These are phyloP conservation scores for Manis crassicaudata DNA, from an alignment of 2,797 vertebrate genomes.

Conservation along the genomic window DNA sequence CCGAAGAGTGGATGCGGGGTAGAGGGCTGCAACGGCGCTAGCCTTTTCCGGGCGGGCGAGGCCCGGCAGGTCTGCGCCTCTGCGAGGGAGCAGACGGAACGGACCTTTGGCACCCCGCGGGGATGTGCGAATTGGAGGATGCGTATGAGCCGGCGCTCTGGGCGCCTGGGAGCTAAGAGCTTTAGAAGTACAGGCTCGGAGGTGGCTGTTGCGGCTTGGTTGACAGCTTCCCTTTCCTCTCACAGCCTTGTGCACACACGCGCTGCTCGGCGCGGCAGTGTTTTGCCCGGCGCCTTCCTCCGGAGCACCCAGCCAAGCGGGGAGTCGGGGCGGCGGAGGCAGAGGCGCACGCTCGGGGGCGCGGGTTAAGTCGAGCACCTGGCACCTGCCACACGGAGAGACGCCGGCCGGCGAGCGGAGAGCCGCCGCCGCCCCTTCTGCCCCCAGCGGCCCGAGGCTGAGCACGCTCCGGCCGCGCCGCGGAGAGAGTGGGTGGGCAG, in stretches of 20 bases:
- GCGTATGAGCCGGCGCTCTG: not conserved
- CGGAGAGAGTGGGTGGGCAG: slow-evolving; percentile 72
- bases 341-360: slow-evolving; percentile 11
- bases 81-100: not conserved
- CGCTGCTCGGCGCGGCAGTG: not conserved
- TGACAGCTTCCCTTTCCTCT: not conserved
- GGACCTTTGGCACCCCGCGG: not conserved
- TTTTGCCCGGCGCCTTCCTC: not conserved
- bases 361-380: slow-evolving; percentile 60
- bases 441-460: not conserved
- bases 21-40: not conserved
- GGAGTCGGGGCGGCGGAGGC: not conserved
- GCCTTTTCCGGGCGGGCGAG: not conserved
- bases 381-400: slow-evolving; percentile 65
- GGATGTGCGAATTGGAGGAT: not conserved
- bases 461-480: slow-evolving; percentile 83
- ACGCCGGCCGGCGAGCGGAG: not conserved
- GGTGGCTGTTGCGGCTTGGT: not conserved
- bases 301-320: not conserved
- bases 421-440: not conserved
- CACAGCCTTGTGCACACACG: not conserved
- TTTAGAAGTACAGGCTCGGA: not conserved
- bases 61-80: not conserved
- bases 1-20: too few relatives aligned
- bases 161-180: not conserved